phyloP scores from a whole-genome alignment of 23 tunicate species.

The Oikopleura vanhoeffeni region DNA sequence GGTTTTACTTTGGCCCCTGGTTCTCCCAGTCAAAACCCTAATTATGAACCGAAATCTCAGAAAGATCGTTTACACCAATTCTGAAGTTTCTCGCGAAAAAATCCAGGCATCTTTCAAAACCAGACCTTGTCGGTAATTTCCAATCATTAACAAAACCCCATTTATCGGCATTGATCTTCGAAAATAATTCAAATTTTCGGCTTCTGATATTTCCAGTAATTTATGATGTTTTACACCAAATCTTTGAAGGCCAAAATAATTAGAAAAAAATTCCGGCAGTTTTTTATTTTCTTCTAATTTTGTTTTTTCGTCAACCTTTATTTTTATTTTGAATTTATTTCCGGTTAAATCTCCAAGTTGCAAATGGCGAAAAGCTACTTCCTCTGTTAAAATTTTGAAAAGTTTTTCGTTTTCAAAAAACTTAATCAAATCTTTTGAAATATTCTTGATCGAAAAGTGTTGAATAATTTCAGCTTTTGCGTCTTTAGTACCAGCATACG shows the following conservation, averaged over 20 bases:
- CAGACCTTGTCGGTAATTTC: too few species aligned
- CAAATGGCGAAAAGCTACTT: neutral
- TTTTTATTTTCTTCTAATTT: neutral
- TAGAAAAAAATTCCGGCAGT: neutral
- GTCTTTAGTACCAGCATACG: slow-evolving; percentile 14
- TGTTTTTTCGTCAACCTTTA: neutral
- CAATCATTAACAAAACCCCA: too few species aligned
- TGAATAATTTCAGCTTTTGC: neutral
- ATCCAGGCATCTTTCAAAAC: too few species aligned
- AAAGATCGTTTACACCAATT: too few species aligned
- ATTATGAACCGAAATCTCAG: too few species aligned
- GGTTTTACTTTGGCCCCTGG: too few species aligned
- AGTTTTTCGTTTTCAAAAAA: too few species aligned
- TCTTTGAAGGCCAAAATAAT: neutral
- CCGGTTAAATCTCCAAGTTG: neutral
- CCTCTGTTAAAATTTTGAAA: neutral
- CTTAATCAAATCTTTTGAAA: neutral
- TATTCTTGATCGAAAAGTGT: neutral
- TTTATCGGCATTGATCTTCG: neutral
- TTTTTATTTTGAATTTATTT: neutral
- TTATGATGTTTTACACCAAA: neutral
- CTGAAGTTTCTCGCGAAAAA: too few species aligned
- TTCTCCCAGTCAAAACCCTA: too few species aligned
- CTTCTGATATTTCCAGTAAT: neutral
- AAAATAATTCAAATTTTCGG: neutral